Evolutionary conservation across 2,113 vertebrate species (phyloP).

Genomic region (Aplodontia rufa): DNA sequence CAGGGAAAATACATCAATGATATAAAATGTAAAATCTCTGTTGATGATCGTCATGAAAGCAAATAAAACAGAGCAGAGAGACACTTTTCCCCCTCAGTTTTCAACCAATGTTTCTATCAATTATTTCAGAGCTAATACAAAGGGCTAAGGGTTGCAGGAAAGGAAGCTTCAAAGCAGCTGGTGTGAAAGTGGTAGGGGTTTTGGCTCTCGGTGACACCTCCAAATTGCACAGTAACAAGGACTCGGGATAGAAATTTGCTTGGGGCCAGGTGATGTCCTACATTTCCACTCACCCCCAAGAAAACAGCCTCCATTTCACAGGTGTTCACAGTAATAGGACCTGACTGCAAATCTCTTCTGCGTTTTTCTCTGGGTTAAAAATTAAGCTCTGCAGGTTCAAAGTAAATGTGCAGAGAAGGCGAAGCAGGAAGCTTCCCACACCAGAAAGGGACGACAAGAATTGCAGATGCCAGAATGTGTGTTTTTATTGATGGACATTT

Average conservation of each 20-base stretch:
- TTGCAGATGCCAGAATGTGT: background rate
- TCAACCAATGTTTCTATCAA: background rate
- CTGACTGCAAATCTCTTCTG: conserved; percentile 21
- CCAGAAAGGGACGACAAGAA: conserved; percentile 50
- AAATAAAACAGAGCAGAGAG: background rate
- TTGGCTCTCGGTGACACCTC: background rate
- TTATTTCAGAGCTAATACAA: background rate
- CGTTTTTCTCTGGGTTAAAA: conserved; percentile 1
- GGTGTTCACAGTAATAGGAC: conserved; percentile 19
- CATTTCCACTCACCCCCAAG: conserved; percentile 39
- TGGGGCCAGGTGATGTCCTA: conserved; percentile 47
- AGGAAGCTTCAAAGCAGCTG: background rate
- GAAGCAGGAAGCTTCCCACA: conserved; percentile 75
- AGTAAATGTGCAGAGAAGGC: background rate
- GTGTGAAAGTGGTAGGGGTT: background rate
- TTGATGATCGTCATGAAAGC: background rate
- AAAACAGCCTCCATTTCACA: conserved; percentile 21
- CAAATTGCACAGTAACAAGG: background rate
- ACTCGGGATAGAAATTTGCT: background rate
- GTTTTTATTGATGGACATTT: conserved; percentile 53
- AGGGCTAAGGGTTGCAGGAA: background rate
- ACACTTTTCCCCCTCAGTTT: background rate
- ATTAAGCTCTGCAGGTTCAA: background rate
- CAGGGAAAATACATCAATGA: background rate
- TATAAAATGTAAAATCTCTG: background rate